phyloP scores from a whole-genome alignment of 1,140 invertebrate species.

The Drosophila elegans region DNA sequence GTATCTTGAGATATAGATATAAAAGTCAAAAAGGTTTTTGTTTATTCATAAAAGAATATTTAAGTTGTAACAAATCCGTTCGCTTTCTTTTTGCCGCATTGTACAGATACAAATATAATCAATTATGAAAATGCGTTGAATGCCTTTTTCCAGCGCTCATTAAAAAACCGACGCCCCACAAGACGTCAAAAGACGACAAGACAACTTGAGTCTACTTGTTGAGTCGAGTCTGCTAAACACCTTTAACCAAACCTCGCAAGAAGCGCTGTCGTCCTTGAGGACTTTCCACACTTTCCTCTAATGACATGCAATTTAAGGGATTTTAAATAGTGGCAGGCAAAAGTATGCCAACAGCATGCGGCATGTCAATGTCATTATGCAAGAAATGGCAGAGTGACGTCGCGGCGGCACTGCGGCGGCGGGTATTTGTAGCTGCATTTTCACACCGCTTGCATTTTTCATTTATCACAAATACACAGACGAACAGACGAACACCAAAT shows the following conservation, averaged over 20 bases:
- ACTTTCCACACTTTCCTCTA: constrained; percentile 27
- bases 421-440: constrained; percentile 17
- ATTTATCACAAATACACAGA: constrained; percentile 38
- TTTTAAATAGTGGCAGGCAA: constrained; percentile 41
- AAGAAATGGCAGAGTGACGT: constrained; percentile 55
- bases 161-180: constrained; percentile 61
- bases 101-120: constrained; percentile 10
- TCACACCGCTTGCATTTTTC: constrained; percentile 35
- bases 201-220: constrained; percentile 30
- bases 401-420: constrained; percentile 33
- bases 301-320: constrained; percentile 65
- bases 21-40: too few relatives aligned
- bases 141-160: constrained; percentile 38
- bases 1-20: not conserved
- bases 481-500: constrained; percentile 19
- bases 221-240: constrained; percentile 20
- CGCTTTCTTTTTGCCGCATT: too few relatives aligned
- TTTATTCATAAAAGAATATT: too few relatives aligned
- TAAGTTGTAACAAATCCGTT: too few relatives aligned
- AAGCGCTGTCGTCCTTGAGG: constrained; percentile 6
- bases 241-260: constrained; percentile 6
- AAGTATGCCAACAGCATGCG: constrained; percentile 53
- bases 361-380: constrained; percentile 80
- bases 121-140: constrained; percentile 35
- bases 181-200: constrained; percentile 53